Evolutionary conservation across 2,113 vertebrate genomes (phyloP), one percentile per base, ranked within the genome.

Genomic region (Mastomys natalensis): DNA sequence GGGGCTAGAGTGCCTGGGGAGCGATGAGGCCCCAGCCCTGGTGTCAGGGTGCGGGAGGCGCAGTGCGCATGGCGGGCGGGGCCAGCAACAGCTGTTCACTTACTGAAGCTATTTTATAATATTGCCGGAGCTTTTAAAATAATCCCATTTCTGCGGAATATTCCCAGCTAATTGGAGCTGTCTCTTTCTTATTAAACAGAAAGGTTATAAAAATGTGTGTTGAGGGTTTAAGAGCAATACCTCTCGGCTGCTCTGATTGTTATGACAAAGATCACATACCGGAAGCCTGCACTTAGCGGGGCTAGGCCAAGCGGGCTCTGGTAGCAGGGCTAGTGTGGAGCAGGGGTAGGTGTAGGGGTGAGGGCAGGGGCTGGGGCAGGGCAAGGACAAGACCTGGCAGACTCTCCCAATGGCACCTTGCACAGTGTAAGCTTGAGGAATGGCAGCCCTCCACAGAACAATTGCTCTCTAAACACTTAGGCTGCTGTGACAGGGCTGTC

Each of bases 131-230:
- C 97, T 98, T 98, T 98, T 97, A 98, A 98, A 98, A 98, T 98
- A 98, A 98, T 98, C 96, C 98, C 96, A 98, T 99, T 99, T 98
- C 96, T 98, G 96, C 82, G 91, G 97, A 98, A 98, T 98, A 98
- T 98, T 99, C 97, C 95, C 97, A 95, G 97, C 98, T 99, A 99
- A 99, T 99, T 99, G 98, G 98, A 98, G 98, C 98, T 98, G 98
- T 99, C 98, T 98, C 97, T 98, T 98, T 98, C 98, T 98, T 98
- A 98, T 99, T 98, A 99, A 98, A 98, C 95, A 98, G 98, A 98
- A 98, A 98, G 96, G 97, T 98, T 98, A 98, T 98, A 97, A 97
- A 98, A 98, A 98, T 97, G 97, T 98, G 97, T 98, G 97, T 98
- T 98, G 98, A 98, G n/a, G 29, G 98, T 98, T 98, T 96, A 96